phyloP scores from a whole-genome alignment of 1,140 invertebrate genomes.

The Thaumetopoea pityocampa region DNA sequence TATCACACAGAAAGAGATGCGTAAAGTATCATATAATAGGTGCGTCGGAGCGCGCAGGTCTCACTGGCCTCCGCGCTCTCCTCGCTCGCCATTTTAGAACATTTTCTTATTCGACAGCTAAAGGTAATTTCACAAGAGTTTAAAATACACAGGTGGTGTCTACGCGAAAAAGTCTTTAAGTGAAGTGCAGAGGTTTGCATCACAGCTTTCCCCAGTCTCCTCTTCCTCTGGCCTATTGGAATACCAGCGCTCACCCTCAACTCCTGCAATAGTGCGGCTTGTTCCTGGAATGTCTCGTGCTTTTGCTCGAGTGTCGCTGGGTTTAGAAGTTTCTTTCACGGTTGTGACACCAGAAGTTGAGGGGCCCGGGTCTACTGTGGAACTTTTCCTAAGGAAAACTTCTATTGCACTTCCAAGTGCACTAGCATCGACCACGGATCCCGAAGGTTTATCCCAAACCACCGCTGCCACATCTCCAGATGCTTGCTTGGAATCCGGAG shows the following conservation, averaged over 20 bases:
- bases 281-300: slow-evolving; percentile 42
- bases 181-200: slow-evolving; percentile 85
- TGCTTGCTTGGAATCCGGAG: slow-evolving; percentile 51
- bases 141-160: slow-evolving; percentile 32
- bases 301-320: slow-evolving; percentile 45
- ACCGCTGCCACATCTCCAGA: slow-evolving; percentile 69
- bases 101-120: slow-evolving; percentile 55
- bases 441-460: slow-evolving; percentile 83
- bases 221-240: slow-evolving; percentile 74
- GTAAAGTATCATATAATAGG: slow-evolving; percentile 55
- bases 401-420: slow-evolving; percentile 88
- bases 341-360: slow-evolving; percentile 65
- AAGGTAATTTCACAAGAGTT: slow-evolving; percentile 53
- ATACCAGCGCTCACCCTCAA: slow-evolving; percentile 68
- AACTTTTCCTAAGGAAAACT: slow-evolving; percentile 81
- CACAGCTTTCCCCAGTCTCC: slow-evolving; percentile 81
- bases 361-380: slow-evolving; percentile 54
- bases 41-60: slow-evolving; percentile 11
- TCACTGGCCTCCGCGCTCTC: slow-evolving; percentile 15
- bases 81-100: slow-evolving; percentile 40
- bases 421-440: slow-evolving; percentile 85
- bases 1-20: slow-evolving; percentile 74
- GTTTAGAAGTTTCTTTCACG: slow-evolving; percentile 38
- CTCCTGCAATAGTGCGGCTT: slow-evolving; percentile 30
- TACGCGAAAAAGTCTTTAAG: slow-evolving; percentile 88